phyloP scores from a whole-genome alignment of 2,113 vertebrate genomes.

The Rallus limicola region DNA sequence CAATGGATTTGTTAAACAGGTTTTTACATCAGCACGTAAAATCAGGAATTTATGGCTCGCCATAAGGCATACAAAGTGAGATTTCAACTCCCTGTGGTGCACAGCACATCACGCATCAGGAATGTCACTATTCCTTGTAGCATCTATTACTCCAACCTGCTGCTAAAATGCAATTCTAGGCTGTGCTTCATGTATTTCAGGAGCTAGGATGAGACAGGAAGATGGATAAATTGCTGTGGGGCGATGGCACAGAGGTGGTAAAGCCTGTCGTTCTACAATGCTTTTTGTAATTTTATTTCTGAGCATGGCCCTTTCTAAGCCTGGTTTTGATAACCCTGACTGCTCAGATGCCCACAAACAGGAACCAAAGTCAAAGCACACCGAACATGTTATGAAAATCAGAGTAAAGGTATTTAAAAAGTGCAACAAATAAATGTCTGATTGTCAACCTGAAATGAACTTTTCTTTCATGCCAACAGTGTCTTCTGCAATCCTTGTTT shows the following conservation, averaged over 20 bases:
- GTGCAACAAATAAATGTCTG: neutral
- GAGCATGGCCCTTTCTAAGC: neutral
- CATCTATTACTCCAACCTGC: conserved; percentile 60
- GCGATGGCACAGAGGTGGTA: neutral
- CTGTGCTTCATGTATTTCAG: conserved; percentile 41
- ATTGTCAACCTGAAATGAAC: neutral
- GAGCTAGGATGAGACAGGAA: conserved; percentile 1
- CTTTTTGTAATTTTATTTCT: neutral
- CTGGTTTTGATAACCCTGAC: neutral
- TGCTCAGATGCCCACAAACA: neutral
- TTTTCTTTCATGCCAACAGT: neutral
- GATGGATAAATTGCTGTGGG: conserved; percentile 14
- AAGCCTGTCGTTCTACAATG: neutral
- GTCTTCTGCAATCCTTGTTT: neutral
- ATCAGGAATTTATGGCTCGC: conserved; percentile 57
- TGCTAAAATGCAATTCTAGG: conserved; percentile 58
- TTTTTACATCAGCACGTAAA: conserved; percentile 65
- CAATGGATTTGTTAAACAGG: conserved; percentile 56
- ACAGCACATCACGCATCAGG: conserved; percentile 32
- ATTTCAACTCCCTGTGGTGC: conserved; percentile 51
- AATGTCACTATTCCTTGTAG: conserved; percentile 31
- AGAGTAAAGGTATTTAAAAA: neutral
- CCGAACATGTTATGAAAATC: neutral
- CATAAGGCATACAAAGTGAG: conserved; percentile 57
- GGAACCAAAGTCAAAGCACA: neutral